Evolutionary conservation across 1,140 invertebrate genomes (phyloP), one percentile per base, ranked within the genome.

Genomic region (Caenorhabditis brenneri): DNA sequence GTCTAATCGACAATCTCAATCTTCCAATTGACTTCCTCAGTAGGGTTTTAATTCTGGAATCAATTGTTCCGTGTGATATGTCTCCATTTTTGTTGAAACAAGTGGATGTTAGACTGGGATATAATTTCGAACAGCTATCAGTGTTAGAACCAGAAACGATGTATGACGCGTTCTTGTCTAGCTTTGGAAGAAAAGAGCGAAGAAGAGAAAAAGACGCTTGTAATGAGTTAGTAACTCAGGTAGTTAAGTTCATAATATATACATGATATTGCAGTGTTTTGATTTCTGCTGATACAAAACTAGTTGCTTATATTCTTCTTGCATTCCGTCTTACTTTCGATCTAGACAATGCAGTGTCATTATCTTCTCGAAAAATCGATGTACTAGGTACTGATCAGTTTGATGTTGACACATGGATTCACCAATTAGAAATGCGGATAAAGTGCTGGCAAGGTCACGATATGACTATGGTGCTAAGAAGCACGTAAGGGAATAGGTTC

Each of bases 371-470:
- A 42, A 19, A n/a, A 27, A 10, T n/a, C 48, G 19, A 15, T 19
- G n/a, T n/a, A n/a, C n/a, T n/a, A n/a, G n/a, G n/a, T 55, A 2
- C 22, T 15, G 0, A 42, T 9, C 9, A 74, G 4, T 74, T 74
- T n/a, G 22, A 74, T n/a, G 24, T 74, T 42, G 65, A 74, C 29
- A 27, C 65, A 16, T 74, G 65, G 65, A 74, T 74, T 42, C 65
- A 74, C 33, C 65, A 74, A 42, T 19, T 74, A 15, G 65, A 74
- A 74, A 74, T 74, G 65, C 16, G 65, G n/a, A 22, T 74, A 2
- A 74, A 74, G 22, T 74, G 65, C n/a, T 74, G 65, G 65, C 36
- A 74, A 42, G 65, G 36, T 2, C 65, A 74, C n/a, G 36, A 74
- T 42, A 74, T 74, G 65, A 42, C 19, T 15, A 39, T 74, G 33